Evolutionary conservation across 2,113 vertebrate genomes (phyloP).

Genomic region (Meriones unguiculatus): DNA sequence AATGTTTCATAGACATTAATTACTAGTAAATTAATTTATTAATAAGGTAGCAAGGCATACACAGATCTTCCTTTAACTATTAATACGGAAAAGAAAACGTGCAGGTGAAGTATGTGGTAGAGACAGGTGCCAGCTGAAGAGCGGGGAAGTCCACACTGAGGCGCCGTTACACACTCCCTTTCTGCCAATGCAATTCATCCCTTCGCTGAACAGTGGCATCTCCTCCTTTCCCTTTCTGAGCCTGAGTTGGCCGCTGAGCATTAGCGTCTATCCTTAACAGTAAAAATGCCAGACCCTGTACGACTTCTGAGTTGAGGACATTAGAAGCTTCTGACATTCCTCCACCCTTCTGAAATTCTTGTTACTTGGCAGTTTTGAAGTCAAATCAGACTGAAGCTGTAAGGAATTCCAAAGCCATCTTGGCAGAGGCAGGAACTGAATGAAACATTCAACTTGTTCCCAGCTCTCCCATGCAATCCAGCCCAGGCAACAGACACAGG

Average conservation of each 20-base stretch:
- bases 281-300: background rate
- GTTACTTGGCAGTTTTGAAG: background rate
- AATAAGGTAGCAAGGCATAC: background rate
- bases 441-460: background rate
- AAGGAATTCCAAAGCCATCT: background rate
- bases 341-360: background rate
- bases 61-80: background rate
- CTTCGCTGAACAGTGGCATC: background rate
- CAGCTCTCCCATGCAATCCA: background rate
- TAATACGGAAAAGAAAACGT: background rate
- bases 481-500: background rate
- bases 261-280: background rate
- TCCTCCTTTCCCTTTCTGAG: background rate
- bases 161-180: background rate
- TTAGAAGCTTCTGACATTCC: background rate
- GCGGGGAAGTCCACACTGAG: no score
- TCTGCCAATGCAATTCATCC: background rate
- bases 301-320: background rate
- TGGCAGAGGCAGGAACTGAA: background rate
- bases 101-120: background rate
- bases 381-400: background rate
- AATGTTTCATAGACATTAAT: background rate
- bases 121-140: background rate
- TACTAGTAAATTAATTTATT: background rate
- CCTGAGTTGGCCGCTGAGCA: background rate